These are phyloP conservation scores for Falcunculus frontatus DNA, from an alignment of 2,113 vertebrate genomes.

Conservation along the genomic window DNA sequence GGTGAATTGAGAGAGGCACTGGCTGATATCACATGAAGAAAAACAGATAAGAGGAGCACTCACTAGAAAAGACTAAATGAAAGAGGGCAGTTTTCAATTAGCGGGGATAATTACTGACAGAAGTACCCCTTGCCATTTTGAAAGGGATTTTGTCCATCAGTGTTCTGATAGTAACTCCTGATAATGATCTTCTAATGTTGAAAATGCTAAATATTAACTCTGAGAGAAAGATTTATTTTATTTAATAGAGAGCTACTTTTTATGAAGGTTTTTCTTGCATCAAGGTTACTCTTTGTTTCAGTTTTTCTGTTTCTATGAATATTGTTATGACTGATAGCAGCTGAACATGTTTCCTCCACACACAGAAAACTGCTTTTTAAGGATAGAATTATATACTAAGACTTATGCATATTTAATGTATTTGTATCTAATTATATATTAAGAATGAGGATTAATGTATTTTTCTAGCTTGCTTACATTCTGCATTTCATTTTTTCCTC, in stretches of 20 bases:
- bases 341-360: background rate
- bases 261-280: background rate
- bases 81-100: background rate
- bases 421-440: background rate
- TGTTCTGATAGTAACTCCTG: slow-evolving; percentile 27
- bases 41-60: background rate
- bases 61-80: background rate
- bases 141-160: slow-evolving; percentile 27
- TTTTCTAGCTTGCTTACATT: background rate
- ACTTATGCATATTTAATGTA: background rate
- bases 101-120: background rate
- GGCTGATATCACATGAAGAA: background rate
- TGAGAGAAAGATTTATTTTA: background rate
- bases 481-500: background rate
- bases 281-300: background rate
- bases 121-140: background rate
- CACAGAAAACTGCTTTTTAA: background rate
- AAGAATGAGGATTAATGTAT: background rate
- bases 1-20: background rate
- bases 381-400: background rate
- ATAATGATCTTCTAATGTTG: background rate
- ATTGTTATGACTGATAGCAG: background rate
- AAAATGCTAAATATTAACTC: background rate
- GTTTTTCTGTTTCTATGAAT: background rate
- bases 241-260: background rate